Conservation (phyloP, 2,888 invertebrate genomes). For the Sesia apiformis region DNA sequence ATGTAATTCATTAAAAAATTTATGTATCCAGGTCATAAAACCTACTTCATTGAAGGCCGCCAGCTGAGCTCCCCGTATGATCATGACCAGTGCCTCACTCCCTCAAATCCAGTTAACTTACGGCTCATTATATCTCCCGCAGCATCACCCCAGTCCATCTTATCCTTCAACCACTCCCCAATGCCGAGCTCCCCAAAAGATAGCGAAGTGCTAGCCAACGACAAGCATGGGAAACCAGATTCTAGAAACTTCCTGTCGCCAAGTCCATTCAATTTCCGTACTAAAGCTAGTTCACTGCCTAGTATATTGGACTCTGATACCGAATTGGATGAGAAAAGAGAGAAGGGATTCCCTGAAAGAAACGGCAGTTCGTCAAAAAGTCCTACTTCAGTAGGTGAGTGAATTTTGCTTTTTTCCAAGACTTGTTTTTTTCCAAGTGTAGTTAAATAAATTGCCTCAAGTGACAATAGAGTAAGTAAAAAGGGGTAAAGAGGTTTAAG, state of each 20-base stretch:
- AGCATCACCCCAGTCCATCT: conserved; percentile 55
- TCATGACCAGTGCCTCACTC: conserved; percentile 50
- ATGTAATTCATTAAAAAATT: background rate
- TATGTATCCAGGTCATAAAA: conserved; percentile 80
- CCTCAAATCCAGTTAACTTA: conserved; percentile 62
- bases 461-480: background rate
- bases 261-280: conserved; percentile 72
- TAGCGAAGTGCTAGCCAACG: conserved; percentile 23
- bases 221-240: conserved; percentile 32
- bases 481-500: background rate
- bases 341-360: conserved; percentile 56
- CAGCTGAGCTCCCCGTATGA: conserved; percentile 72
- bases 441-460: background rate
- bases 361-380: conserved; percentile 76
- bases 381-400: conserved; percentile 78
- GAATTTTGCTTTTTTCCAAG: too few species aligned
- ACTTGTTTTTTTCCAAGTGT: background rate
- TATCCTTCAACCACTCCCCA: conserved; percentile 47
- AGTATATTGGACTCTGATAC: conserved; percentile 87
- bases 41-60: conserved; percentile 88
- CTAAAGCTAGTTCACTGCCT: conserved; percentile 84
- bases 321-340: conserved; percentile 73
- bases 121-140: conserved; percentile 78
- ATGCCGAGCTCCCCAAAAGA: conserved; percentile 33
- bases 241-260: conserved; percentile 75